Conservation (phyloP, 2,888 invertebrate species). For the Drosophila longiperda region DNA sequence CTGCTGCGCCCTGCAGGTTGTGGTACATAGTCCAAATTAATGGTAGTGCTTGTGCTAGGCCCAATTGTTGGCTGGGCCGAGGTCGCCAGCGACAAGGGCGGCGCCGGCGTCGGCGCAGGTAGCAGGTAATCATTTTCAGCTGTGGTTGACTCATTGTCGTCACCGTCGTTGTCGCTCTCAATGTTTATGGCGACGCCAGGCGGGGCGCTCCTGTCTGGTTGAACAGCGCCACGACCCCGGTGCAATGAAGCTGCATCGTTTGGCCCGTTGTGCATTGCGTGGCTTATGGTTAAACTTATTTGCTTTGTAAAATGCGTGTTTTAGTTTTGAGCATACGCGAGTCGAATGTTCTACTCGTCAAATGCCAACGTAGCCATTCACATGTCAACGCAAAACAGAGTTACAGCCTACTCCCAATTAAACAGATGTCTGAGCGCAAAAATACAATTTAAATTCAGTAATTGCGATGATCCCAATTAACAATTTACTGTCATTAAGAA, state of each 20-base stretch:
- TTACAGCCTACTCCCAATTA: slow-evolving; percentile 15
- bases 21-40: slow-evolving; percentile 62
- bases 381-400: slow-evolving; percentile 21
- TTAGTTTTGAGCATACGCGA: slow-evolving; percentile 47
- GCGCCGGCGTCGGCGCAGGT: slow-evolving; percentile 42
- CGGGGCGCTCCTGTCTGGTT: slow-evolving; percentile 7
- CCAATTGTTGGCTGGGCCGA: slow-evolving; percentile 31
- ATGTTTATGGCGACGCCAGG: slow-evolving; percentile 38
- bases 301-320: slow-evolving; percentile 31
- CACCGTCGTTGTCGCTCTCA: slow-evolving; percentile 56
- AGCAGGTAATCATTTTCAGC: slow-evolving; percentile 70
- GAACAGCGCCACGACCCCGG: slow-evolving; percentile 35
- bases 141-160: slow-evolving; percentile 75
- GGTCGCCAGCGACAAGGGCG: slow-evolving; percentile 48
- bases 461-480: not conserved
- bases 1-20: slow-evolving; percentile 22
- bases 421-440: not conserved
- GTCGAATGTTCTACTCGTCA: slow-evolving; percentile 28
- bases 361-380: slow-evolving; percentile 43
- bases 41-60: slow-evolving; percentile 49
- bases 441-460: not conserved
- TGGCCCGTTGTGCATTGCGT: slow-evolving; percentile 63
- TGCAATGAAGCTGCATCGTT: slow-evolving; percentile 56
- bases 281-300: slow-evolving; percentile 18
- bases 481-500: not conserved